Base-by-base conservation (phyloP, 2,888 invertebrate species). In the Linyphia triangularis region DNA sequence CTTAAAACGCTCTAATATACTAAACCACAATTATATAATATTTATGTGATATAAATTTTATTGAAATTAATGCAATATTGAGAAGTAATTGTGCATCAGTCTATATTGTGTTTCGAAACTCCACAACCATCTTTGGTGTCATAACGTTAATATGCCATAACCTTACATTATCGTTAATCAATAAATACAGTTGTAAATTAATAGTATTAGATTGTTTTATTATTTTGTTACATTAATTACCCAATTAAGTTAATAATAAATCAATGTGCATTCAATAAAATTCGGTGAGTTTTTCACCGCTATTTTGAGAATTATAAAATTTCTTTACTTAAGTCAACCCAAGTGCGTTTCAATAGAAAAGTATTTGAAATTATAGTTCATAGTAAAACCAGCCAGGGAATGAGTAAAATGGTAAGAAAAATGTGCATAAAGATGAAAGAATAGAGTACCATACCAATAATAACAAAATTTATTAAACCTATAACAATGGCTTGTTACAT, bases 391-490 rank as follows among this genome's bases (percentile, higher is more conserved):
- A n/a, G n/a, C n/a, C n/a, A n/a, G n/a, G n/a, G n/a, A n/a, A n/a
- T 33, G 2, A 4, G 3, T 22, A 33, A 9, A 3, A 4, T 3
- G 22, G 33, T 67, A 37, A n/a, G 10, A 67, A 22, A 59, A 30
- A 37, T 67, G 4, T 22, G 22, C 16, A 33, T 22, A 67, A 10
- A 16, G 9, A 13, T 13, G 43, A 51, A 77, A 77, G 40, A 77
- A 77, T 24, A 37, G 37, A 61, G 37, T 40, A 13, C 16, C 19
- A 61, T 67, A 81, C 59, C 43, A 73, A 85, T 77, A 85, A 77
- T 69, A 85, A 85, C 72, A 83, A 67, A 77, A 77, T 85, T 85
- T 85, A 85, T 85, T 85, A 69, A 63, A 59, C 69, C 57, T 75
- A 77, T 77, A 77, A 85, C 84, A 84, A 59, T 59, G 67, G 57